A percentile compares a stretch with the other conserved stretches of the same genome.
Evolutionary conservation across 2,797 vertebrate genomes (phyloP).

Genomic region (Naso thynnoides): DNA sequence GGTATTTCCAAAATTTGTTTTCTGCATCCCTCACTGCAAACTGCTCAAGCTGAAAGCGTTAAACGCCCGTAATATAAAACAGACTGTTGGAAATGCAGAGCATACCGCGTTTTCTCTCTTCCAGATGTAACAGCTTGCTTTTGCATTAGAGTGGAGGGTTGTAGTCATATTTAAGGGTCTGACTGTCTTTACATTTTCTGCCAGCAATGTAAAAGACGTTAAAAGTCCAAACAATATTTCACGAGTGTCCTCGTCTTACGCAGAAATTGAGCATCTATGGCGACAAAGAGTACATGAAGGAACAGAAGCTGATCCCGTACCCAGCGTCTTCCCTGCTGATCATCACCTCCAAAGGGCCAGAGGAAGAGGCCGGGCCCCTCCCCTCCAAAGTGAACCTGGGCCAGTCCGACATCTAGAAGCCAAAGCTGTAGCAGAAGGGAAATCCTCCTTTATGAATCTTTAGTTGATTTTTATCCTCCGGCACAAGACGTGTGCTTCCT

Average conservation of each 20-base stretch:
- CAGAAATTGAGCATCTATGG: conserved; percentile 99
- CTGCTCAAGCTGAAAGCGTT: not conserved
- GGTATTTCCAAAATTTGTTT: no score
- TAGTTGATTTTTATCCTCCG: conserved; percentile 55
- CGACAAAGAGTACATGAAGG: conserved; percentile 91
- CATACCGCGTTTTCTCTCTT: not conserved
- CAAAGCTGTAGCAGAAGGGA: conserved; percentile 45
- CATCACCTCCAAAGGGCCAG: conserved; percentile 87
- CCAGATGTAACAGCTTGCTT: not conserved
- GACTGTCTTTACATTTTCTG: not conserved
- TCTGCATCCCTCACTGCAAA: no score
- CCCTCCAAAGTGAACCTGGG: conserved; percentile 93
- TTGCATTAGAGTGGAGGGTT: not conserved
- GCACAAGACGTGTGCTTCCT: conserved; percentile 45
- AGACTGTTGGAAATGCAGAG: not conserved
- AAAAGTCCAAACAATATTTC: not conserved
- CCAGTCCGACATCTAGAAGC: conserved; percentile 86
- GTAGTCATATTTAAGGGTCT: not conserved
- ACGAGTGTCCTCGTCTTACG: conserved; percentile 49
- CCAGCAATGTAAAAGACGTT: not conserved
- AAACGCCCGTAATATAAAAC: not conserved
- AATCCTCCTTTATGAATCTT: conserved; percentile 32
- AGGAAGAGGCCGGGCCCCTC: conserved; percentile 93
- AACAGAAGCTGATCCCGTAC: conserved; percentile 91
- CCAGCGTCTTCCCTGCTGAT: conserved; percentile 91